Evolutionary conservation across 2,888 invertebrate species (phyloP).

Genomic region (Tinea trinotella): DNA sequence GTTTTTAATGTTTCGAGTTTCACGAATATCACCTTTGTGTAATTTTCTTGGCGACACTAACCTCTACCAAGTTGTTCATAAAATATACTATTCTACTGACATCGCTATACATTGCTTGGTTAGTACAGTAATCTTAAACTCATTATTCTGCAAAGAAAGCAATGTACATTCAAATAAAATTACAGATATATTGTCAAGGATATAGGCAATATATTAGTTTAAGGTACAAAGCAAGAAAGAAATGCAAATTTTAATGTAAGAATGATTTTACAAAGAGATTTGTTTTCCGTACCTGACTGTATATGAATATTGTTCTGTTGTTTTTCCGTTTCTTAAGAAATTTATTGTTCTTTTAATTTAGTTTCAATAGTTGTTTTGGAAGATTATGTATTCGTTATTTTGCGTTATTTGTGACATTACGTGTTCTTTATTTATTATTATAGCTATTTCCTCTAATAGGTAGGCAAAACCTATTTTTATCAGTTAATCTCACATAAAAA

Average conservation of each 20-base stretch:
- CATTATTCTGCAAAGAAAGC: not conserved
- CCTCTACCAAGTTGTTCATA: not conserved
- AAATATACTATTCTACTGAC: not conserved
- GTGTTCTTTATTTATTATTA: no score
- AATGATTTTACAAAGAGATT: slow-evolving; percentile 14
- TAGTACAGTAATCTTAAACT: not conserved
- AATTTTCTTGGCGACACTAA: slow-evolving; percentile 16
- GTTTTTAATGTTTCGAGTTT: slow-evolving; percentile 13
- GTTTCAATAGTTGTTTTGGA: not conserved
- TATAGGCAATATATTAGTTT: not conserved
- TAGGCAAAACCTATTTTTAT: no score
- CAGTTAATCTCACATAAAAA: no score
- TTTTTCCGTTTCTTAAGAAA: not conserved
- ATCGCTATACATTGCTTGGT: not conserved
- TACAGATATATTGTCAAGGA: not conserved
- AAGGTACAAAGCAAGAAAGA: slow-evolving; percentile 3
- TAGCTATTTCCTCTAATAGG: no score
- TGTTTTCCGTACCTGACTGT: slow-evolving; percentile 17
- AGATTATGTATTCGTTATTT: no score
- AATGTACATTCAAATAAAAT: not conserved
- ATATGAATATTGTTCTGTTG: slow-evolving; percentile 5
- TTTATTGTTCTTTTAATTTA: not conserved
- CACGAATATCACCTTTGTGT: slow-evolving; percentile 17
- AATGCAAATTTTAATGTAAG: slow-evolving; percentile 10
- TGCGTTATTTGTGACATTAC: no score